A percentile compares a stretch with the other conserved stretches of the same genome.
Conservation (phyloP, 2,797 vertebrate genomes). For the Mormyrus hasselquistii region DNA sequence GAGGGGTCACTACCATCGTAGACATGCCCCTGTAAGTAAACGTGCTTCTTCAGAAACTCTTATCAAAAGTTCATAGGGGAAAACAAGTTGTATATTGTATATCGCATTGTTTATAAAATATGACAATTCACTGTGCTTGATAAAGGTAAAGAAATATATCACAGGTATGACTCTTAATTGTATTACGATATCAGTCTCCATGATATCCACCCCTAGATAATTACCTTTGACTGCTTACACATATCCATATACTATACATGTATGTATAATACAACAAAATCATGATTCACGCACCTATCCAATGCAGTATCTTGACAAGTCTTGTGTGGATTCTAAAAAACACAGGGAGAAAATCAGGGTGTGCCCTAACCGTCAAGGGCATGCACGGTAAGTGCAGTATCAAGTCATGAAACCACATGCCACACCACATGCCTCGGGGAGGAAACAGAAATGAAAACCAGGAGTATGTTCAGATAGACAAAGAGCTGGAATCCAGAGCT, state of each 20-base stretch:
- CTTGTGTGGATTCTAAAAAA: background rate
- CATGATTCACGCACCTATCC: background rate
- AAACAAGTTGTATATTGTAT: too few species aligned
- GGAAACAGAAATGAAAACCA: background rate
- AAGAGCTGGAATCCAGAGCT: background rate
- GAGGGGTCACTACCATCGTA: conserved; percentile 73
- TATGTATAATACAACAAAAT: background rate
- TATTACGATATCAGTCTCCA: background rate
- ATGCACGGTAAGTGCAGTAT: background rate
- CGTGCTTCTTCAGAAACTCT: background rate
- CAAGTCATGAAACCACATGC: background rate
- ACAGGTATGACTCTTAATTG: background rate
- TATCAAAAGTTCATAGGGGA: background rate
- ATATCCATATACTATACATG: background rate
- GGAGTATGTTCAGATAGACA: background rate
- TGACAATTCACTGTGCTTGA: background rate
- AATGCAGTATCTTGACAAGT: background rate
- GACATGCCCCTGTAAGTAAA: conserved; percentile 72
- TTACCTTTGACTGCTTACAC: background rate
- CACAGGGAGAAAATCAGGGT: background rate
- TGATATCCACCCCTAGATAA: background rate
- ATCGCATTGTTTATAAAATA: background rate
- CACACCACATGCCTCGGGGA: background rate
- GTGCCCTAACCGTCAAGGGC: background rate
- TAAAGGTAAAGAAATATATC: background rate